Evolutionary conservation across 2,797 vertebrate genomes (phyloP).

Genomic region (Rhinella marina): DNA sequence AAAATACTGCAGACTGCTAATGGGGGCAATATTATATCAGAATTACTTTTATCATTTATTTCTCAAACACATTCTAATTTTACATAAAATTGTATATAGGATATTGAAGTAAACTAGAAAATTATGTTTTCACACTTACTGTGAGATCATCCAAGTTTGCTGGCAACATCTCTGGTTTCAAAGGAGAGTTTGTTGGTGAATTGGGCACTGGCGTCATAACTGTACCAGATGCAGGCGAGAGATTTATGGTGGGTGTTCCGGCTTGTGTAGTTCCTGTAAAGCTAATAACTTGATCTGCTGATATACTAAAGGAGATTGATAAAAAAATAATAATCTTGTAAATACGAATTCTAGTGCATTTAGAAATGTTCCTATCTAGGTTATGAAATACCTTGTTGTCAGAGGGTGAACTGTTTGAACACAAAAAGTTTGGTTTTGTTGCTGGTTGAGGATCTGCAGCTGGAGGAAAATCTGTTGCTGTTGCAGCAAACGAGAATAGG

Average conservation of each 20-base stretch:
- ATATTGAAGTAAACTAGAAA: not conserved
- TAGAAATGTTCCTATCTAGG: not conserved
- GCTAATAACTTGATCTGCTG: constrained; percentile 74
- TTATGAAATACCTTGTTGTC: constrained; percentile 59
- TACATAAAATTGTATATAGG: not conserved
- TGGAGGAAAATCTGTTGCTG: constrained; percentile 87
- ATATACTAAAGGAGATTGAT: constrained; percentile 44
- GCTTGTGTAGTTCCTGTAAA: constrained; percentile 75
- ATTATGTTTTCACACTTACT: constrained; percentile 69
- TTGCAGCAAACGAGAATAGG: constrained; percentile 80
- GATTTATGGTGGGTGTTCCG: constrained; percentile 68
- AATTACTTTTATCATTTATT: no score
- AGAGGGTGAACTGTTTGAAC: constrained; percentile 65
- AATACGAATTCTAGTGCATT: not conserved
- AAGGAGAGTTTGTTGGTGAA: constrained; percentile 60
- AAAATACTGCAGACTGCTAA: no score
- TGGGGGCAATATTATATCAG: no score
- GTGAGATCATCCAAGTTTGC: constrained; percentile 84
- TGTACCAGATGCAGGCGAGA: constrained; percentile 67
- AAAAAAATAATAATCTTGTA: not conserved
- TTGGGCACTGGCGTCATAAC: constrained; percentile 67
- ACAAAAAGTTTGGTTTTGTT: constrained; percentile 68
- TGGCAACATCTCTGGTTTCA: constrained; percentile 80
- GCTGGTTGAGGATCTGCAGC: constrained; percentile 83
- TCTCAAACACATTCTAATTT: not conserved